These are phyloP conservation scores for Polymixis flavicincta DNA, from an alignment of 2,888 invertebrate genomes.

Conservation along the genomic window DNA sequence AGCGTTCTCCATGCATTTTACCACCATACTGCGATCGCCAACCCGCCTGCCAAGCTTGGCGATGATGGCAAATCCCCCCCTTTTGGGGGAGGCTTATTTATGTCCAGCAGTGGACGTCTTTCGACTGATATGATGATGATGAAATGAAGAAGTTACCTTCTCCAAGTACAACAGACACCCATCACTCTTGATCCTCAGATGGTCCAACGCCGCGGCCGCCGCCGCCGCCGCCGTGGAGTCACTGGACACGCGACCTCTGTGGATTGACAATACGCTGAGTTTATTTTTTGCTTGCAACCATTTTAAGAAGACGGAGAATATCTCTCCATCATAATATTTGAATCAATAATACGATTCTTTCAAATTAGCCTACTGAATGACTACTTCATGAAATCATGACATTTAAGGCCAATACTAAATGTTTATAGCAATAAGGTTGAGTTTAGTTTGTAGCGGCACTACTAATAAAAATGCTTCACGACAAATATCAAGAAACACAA, in stretches of 20 bases:
- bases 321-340: too few relatives aligned
- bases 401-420: neutral
- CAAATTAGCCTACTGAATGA: neutral
- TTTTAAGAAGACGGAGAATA: neutral
- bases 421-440: too few relatives aligned
- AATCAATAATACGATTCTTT: neutral
- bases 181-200: conserved; percentile 98
- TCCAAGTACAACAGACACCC: conserved; percentile 97
- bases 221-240: conserved; percentile 86
- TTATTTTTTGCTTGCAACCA: neutral
- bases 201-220: conserved; percentile 98
- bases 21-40: too few relatives aligned
- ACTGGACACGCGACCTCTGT: conserved; percentile 95
- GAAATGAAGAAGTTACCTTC: conserved; percentile 86
- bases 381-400: neutral
- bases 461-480: too few relatives aligned
- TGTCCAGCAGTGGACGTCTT: too few relatives aligned
- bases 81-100: too few relatives aligned
- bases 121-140: too few relatives aligned
- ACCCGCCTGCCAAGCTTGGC: too few relatives aligned
- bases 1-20: too few relatives aligned
- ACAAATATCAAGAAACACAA: too few relatives aligned
- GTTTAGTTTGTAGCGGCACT: too few relatives aligned
- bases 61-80: too few relatives aligned
- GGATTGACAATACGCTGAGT: neutral